These are phyloP conservation scores for Platycnemis pennipes DNA, from an alignment of 2,888 invertebrate species.

Conservation along the genomic window DNA sequence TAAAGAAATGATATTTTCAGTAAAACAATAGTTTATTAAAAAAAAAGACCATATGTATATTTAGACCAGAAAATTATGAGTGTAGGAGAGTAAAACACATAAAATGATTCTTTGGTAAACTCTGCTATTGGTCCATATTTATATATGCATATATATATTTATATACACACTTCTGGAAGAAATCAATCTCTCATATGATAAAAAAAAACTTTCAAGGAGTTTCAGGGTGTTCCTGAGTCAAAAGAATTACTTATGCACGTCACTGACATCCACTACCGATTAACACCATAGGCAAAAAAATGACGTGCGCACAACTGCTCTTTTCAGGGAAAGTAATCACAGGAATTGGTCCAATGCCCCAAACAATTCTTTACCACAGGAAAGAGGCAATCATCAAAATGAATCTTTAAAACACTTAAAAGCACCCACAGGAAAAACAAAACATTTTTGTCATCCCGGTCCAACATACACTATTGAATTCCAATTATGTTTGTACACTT, in stretches of 20 bases:
- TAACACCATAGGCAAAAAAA: constrained; percentile 21
- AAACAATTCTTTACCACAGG: constrained; percentile 57
- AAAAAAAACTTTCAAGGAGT: constrained; percentile 41
- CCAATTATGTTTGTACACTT: background rate
- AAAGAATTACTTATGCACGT: background rate
- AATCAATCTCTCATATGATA: constrained; percentile 59
- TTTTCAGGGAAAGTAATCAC: constrained; percentile 48
- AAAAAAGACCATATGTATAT: constrained; percentile 2
- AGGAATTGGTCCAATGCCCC: constrained; percentile 40
- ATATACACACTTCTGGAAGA: background rate
- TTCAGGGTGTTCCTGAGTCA: constrained; percentile 60
- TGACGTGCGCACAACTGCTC: background rate
- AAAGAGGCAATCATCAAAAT: constrained; percentile 61
- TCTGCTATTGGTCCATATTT: constrained; percentile 58
- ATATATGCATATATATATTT: background rate
- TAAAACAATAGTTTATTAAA: constrained; percentile 50
- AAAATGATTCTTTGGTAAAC: constrained; percentile 62
- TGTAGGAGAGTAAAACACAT: constrained; percentile 47
- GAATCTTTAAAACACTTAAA: constrained; percentile 30
- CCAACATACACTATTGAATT: background rate
- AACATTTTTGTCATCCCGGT: constrained; percentile 48
- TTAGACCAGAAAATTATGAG: constrained; percentile 49
- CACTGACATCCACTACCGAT: constrained; percentile 43
- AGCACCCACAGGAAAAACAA: constrained; percentile 53
- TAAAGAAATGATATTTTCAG: background rate